phyloP scores from a whole-genome alignment of 2,797 vertebrate genomes.

The Etheostoma nigrum region DNA sequence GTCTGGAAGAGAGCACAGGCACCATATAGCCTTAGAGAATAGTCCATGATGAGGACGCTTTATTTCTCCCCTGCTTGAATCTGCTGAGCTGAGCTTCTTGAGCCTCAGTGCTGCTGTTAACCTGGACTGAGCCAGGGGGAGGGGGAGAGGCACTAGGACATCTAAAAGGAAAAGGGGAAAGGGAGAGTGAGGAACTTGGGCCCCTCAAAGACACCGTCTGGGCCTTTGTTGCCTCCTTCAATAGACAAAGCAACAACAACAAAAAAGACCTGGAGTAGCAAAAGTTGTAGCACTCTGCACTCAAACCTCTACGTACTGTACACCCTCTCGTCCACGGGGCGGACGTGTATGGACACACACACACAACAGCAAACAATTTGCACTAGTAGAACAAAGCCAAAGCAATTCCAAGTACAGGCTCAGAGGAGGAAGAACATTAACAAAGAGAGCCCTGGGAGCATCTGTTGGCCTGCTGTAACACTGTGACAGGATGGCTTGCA shows the following conservation, averaged over 20 bases:
- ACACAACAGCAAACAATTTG: constrained; percentile 31
- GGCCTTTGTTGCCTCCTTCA: constrained; percentile 73
- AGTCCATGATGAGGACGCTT: constrained; percentile 75
- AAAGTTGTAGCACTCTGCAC: constrained; percentile 31
- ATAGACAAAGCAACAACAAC: constrained; percentile 43
- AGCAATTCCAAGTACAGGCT: constrained; percentile 47
- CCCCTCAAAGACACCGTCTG: constrained; percentile 54
- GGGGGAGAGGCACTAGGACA: constrained; percentile 23
- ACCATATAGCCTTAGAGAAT: constrained; percentile 66
- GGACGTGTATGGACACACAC: constrained; percentile 6
- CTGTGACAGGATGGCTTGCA: constrained; percentile 61
- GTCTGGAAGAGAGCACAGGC: constrained; percentile 41
- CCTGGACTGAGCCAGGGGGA: constrained; percentile 38
- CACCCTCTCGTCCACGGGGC: constrained; percentile 35
- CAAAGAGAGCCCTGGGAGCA: constrained; percentile 60
- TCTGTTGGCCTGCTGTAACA: constrained; percentile 45
- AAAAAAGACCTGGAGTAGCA: constrained; percentile 41
- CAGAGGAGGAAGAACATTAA: constrained; percentile 51
- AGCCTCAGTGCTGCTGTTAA: constrained; percentile 55
- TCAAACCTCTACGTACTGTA: constrained; percentile 5
- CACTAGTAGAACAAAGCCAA: constrained; percentile 44
- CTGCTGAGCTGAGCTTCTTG: constrained; percentile 55
- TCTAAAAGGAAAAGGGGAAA: constrained; percentile 28
- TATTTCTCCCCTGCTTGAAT: constrained; percentile 42
- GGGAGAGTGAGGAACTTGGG: constrained; percentile 39